A percentile compares a stretch with the other conserved stretches of the same genome.
Conservation (phyloP, 2,888 invertebrate genomes). For the Atherix ibis region DNA sequence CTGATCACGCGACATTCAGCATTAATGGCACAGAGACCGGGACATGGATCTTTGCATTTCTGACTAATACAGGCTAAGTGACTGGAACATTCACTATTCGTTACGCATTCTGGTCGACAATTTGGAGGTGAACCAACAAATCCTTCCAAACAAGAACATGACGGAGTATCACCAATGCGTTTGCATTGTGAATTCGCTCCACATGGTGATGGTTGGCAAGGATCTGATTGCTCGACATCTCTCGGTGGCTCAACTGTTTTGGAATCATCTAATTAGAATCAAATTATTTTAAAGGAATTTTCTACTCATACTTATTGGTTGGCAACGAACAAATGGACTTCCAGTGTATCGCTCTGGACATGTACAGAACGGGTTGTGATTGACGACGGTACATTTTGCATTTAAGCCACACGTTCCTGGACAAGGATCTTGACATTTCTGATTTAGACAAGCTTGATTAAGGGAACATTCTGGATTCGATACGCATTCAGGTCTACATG, state of each 20-base stretch:
- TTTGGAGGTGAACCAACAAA: constrained; percentile 54
- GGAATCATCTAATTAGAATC: no score
- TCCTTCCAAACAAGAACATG: constrained; percentile 53
- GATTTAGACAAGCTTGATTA: constrained; percentile 48
- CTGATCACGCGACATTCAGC: constrained; percentile 58
- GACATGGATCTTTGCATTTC: constrained; percentile 63
- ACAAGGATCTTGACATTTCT: constrained; percentile 57
- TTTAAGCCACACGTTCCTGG: constrained; percentile 53
- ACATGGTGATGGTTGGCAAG: constrained; percentile 44
- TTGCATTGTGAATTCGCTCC: constrained; percentile 60
- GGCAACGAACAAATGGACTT: constrained; percentile 46
- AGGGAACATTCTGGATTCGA: constrained; percentile 48
- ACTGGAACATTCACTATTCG: constrained; percentile 54
- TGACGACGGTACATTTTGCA: constrained; percentile 50
- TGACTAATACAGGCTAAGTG: constrained; percentile 58
- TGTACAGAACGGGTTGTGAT: constrained; percentile 56
- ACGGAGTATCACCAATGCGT: constrained; percentile 27
- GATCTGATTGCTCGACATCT: constrained; percentile 22
- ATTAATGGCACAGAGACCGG: constrained; percentile 54
- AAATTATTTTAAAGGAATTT: no score
- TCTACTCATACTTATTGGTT: constrained; percentile 19
- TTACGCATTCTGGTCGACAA: constrained; percentile 58
- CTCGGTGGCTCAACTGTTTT: constrained; percentile 15
- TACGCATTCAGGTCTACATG: constrained; percentile 64
- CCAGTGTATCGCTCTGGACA: constrained; percentile 48